Conservation (phyloP, 1,140 invertebrate genomes). For the Helicoverpa zea region DNA sequence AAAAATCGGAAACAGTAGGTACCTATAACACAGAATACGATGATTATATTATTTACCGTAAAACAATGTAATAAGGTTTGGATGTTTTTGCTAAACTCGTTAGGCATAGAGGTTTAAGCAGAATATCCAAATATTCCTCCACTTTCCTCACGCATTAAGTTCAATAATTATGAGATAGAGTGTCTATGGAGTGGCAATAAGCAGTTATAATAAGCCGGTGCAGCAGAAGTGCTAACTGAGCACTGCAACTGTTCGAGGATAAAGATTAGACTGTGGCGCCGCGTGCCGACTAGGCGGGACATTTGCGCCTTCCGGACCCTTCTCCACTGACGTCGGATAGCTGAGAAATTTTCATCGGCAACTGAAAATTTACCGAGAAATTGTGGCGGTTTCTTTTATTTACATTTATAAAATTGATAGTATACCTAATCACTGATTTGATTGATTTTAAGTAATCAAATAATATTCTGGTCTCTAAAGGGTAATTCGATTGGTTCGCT, state of each 20-base stretch:
- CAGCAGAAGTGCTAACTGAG: slow-evolving; percentile 42
- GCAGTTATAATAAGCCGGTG: slow-evolving; percentile 34
- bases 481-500: too few relatives aligned
- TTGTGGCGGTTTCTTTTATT: too few relatives aligned
- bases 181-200: slow-evolving; percentile 11
- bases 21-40: too few relatives aligned
- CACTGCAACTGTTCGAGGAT: slow-evolving; percentile 52
- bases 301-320: slow-evolving; percentile 48
- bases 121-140: slow-evolving; percentile 1
- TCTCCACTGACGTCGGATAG: slow-evolving; percentile 48
- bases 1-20: too few relatives aligned
- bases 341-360: neutral
- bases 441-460: too few relatives aligned
- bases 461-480: too few relatives aligned
- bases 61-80: too few relatives aligned
- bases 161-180: slow-evolving; percentile 9
- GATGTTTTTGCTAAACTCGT: too few relatives aligned
- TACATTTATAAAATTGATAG: too few relatives aligned
- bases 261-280: slow-evolving; percentile 54
- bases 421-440: too few relatives aligned
- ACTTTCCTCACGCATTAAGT: slow-evolving; percentile 16
- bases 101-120: neutral
- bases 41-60: too few relatives aligned
- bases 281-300: slow-evolving; percentile 51
- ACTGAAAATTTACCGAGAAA: neutral